A percentile compares a stretch with the other conserved stretches of the same genome.
Evolutionary conservation across 30 jellyfish, hydroid and myxozoan species (phyloP).

Genomic region (Calvadosia cruxmelitensis): DNA sequence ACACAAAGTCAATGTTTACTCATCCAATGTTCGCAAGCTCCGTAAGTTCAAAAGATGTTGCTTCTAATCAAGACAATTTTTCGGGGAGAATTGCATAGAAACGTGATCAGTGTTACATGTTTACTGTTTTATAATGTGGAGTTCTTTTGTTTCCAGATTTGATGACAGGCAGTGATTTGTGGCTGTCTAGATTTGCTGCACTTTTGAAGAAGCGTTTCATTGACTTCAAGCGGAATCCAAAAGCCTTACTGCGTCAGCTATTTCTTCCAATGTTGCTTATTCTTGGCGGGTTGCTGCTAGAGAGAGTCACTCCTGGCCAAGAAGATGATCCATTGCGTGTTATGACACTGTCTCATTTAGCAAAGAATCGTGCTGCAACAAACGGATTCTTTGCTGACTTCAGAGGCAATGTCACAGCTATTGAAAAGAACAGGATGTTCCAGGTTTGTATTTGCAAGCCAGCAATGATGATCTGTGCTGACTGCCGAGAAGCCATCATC

Average conservation of each 20-base stretch:
- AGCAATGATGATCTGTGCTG: no score
- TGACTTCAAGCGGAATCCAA: conserved; percentile 58
- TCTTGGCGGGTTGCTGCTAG: conserved; percentile 50
- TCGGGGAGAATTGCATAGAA: no score
- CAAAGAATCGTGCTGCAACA: conserved; percentile 11
- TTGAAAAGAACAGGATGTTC: background rate
- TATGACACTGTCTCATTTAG: conserved; percentile 23
- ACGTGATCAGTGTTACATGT: background rate
- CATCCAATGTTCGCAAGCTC: background rate
- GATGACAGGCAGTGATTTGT: conserved; percentile 47
- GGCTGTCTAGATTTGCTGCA: conserved; percentile 48
- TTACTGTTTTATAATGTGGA: background rate
- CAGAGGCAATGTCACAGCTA: background rate
- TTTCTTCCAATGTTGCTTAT: conserved; percentile 51
- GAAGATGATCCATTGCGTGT: conserved; percentile 49
- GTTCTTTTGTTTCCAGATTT: conserved; percentile 25
- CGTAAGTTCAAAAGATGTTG: no score
- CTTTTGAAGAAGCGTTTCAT: conserved; percentile 67
- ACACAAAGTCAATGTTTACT: background rate
- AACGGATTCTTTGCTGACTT: conserved; percentile 55
- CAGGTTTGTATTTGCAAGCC: background rate
- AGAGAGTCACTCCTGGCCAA: conserved; percentile 30
- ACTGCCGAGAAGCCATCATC: no score
- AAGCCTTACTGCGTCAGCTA: conserved; percentile 61
- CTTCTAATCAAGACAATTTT: no score